Conservation (phyloP, 2,888 invertebrate genomes). For the Branchellion lobata region DNA sequence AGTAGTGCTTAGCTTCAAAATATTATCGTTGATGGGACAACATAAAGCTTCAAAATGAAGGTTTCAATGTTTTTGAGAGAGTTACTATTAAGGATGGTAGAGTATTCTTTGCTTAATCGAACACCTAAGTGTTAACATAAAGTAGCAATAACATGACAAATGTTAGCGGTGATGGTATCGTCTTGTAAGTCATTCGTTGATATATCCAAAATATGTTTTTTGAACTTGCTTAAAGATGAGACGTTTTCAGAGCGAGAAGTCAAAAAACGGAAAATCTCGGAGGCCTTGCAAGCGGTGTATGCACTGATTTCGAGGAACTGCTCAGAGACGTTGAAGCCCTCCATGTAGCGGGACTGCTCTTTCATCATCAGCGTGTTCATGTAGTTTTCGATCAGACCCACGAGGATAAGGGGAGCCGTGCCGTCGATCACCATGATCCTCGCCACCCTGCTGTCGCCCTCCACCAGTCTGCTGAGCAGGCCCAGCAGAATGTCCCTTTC, state of each 20-base stretch:
- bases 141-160: slow-evolving; percentile 28
- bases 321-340: not conserved
- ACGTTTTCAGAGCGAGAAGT: slow-evolving; percentile 11
- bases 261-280: slow-evolving; percentile 26
- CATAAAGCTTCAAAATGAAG: too few relatives aligned
- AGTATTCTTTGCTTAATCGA: too few relatives aligned
- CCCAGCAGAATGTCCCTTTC: slow-evolving; percentile 95
- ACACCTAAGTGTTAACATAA: not conserved
- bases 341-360: not conserved
- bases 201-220: slow-evolving; percentile 34
- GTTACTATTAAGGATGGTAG: too few relatives aligned
- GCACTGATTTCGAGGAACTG: slow-evolving; percentile 12
- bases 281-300: slow-evolving; percentile 40
- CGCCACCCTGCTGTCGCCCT: slow-evolving; percentile 57
- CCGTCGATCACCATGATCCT: slow-evolving; percentile 87
- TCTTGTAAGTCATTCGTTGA: slow-evolving; percentile 12
- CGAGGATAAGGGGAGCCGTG: slow-evolving; percentile 86
- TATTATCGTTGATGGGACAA: too few relatives aligned
- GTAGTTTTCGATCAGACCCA: slow-evolving; percentile 84
- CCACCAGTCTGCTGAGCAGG: slow-evolving; percentile 85
- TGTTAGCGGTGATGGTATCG: slow-evolving; percentile 2
- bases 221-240: slow-evolving; percentile 16
- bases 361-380: slow-evolving; percentile 3
- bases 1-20: too few relatives aligned
- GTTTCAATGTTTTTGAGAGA: too few relatives aligned